Conservation (phyloP, 37 sponge, comb jelly and placozoan genomes). For the Lycopodina hypogea region DNA sequence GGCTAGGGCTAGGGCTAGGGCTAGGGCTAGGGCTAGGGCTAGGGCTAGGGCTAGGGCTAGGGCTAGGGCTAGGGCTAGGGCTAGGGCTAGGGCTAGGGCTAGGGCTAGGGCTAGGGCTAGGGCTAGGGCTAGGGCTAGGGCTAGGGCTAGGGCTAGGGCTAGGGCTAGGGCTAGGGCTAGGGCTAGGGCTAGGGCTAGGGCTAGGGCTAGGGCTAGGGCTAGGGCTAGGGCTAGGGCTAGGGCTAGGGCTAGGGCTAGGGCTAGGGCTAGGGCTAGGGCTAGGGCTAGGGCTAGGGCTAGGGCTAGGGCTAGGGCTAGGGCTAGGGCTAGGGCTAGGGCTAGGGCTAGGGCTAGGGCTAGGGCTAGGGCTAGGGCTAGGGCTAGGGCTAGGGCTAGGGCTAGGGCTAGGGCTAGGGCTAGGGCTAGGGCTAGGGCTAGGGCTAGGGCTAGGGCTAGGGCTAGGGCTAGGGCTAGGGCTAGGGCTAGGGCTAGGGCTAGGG, state of each 20-base stretch:
- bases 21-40: no score
- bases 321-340: not conserved
- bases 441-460: conserved; percentile 2
- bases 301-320: conserved; percentile 8
- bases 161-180: conserved; percentile 2
- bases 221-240: not conserved
- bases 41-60: no score
- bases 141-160: conserved; percentile 2
- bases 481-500: not conserved
- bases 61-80: no score
- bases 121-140: conserved; percentile 2
- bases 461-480: conserved; percentile 2
- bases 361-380: not conserved
- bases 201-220: not conserved
- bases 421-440: conserved; percentile 2
- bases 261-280: conserved; percentile 2
- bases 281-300: not conserved
- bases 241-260: conserved; percentile 2
- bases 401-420: conserved; percentile 2
- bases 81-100: no score
- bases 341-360: not conserved
- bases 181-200: conserved; percentile 2
- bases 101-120: no score
- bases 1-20: no score
- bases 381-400: not conserved